Conservation (phyloP, 2,797 vertebrate genomes). For the Poecilia gillii region DNA sequence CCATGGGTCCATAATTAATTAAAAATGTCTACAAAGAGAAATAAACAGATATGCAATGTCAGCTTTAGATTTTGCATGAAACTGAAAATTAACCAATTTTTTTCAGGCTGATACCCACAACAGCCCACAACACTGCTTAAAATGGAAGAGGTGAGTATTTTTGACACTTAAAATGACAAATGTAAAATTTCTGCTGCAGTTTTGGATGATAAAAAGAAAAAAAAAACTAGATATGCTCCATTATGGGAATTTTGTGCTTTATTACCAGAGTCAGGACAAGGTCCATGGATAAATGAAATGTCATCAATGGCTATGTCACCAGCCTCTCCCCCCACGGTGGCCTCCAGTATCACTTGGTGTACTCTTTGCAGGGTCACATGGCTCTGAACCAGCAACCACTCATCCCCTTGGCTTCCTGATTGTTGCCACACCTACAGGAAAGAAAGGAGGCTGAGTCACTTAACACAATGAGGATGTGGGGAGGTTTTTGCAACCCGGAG, state of each 20-base stretch:
- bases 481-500: constrained; percentile 63
- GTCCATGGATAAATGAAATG: constrained; percentile 65
- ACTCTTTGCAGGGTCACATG: constrained; percentile 71
- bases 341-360: constrained; percentile 79
- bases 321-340: constrained; percentile 73
- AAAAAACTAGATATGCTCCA: background rate
- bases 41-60: background rate
- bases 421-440: constrained; percentile 83
- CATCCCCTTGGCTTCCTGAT: constrained; percentile 70
- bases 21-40: background rate
- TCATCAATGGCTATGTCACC: constrained; percentile 83
- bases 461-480: constrained; percentile 75
- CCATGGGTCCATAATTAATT: background rate
- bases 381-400: constrained; percentile 73
- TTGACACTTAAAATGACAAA: background rate
- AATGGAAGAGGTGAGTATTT: background rate
- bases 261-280: constrained; percentile 75
- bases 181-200: background rate
- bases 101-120: background rate
- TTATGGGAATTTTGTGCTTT: background rate
- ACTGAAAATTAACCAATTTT: background rate
- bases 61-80: background rate
- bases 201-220: background rate
- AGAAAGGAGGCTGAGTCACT: constrained; percentile 67
- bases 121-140: background rate